A percentile compares a stretch with the other conserved stretches of the same genome.
These are phyloP conservation scores for Leucozona laternaria DNA, from an alignment of 2,888 invertebrate species.

Conservation along the genomic window DNA sequence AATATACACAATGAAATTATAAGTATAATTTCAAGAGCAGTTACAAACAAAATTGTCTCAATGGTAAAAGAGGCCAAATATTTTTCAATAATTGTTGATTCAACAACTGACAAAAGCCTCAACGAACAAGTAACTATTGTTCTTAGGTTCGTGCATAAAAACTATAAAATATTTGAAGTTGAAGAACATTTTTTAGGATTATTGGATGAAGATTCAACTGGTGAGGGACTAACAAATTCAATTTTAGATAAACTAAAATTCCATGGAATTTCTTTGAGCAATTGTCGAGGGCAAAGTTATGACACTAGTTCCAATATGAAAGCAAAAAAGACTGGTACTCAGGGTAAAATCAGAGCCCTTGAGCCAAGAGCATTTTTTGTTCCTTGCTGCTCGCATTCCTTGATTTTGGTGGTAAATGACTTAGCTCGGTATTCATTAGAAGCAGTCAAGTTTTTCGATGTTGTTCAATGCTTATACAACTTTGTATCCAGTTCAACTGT, in stretches of 20 bases:
- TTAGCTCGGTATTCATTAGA: constrained; percentile 36
- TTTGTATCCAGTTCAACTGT: neutral
- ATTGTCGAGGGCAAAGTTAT: neutral
- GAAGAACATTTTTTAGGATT: neutral
- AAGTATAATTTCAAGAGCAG: constrained; percentile 24
- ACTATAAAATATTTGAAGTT: neutral
- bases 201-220: neutral
- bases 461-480: constrained; percentile 10
- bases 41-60: constrained; percentile 46
- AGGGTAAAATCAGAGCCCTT: neutral
- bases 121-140: neutral
- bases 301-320: neutral
- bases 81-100: constrained; percentile 56
- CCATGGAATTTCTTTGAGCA: neutral
- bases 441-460: constrained; percentile 47
- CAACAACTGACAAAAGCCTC: constrained; percentile 39
- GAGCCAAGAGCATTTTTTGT: neutral
- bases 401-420: constrained; percentile 51
- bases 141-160: neutral
- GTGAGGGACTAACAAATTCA: neutral
- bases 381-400: constrained; percentile 19
- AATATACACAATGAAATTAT: constrained; percentile 35
- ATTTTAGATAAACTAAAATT: neutral
- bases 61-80: constrained; percentile 52
- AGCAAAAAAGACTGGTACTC: neutral